phyloP scores from a whole-genome alignment of 2,113 vertebrate species.

The Mirza zaza region DNA sequence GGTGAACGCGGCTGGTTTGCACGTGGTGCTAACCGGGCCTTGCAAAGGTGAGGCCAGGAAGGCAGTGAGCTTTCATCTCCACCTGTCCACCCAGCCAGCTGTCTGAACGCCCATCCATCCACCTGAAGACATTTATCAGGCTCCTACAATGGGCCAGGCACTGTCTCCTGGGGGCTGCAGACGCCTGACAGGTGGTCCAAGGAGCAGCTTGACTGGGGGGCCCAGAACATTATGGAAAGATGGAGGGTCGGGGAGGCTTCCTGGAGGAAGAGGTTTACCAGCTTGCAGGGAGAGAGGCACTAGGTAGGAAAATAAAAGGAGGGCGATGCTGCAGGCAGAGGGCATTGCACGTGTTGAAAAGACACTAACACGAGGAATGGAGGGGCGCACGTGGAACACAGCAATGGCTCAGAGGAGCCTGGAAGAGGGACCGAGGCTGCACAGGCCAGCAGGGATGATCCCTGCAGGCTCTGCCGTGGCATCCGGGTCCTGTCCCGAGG shows the following conservation, averaged over 20 bases:
- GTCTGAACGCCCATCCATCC: no score
- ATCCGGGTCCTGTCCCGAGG: no score
- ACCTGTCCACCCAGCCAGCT: neutral
- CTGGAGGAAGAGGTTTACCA: neutral
- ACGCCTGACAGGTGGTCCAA: neutral
- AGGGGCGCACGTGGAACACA: neutral
- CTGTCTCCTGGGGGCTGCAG: neutral
- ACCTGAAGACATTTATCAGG: neutral
- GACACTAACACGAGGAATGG: neutral
- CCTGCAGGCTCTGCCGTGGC: neutral
- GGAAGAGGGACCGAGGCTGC: neutral
- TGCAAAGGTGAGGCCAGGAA: no score
- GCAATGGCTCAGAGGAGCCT: neutral
- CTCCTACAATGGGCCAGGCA: neutral
- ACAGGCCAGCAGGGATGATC: neutral
- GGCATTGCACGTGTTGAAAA: accelerated
- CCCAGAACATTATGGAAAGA: neutral
- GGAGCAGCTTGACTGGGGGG: neutral
- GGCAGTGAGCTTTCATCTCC: neutral
- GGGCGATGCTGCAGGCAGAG: neutral
- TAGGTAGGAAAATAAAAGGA: neutral
- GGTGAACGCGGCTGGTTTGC: neutral
- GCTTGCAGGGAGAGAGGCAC: neutral
- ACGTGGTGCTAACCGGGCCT: neutral
- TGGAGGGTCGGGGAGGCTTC: neutral